Percentiles rank a stretch among this genome's conserved stretches.
phyloP scores from a whole-genome alignment of 2,113 vertebrate genomes.

The Cariama cristata region DNA sequence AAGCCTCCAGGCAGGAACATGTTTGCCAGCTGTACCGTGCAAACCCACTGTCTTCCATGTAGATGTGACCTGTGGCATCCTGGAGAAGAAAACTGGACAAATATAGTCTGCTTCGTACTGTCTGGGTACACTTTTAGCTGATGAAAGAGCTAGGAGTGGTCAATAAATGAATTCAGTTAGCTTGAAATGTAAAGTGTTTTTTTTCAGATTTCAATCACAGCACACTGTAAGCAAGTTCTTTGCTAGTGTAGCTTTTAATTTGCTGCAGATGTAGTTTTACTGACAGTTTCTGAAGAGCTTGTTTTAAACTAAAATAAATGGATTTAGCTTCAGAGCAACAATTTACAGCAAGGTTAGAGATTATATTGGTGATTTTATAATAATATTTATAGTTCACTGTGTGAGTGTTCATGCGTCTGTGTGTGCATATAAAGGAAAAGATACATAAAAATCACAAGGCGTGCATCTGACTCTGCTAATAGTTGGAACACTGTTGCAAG shows the following conservation, averaged over 20 bases:
- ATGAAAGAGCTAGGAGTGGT: background rate
- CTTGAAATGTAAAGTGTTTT: background rate
- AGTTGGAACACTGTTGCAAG: background rate
- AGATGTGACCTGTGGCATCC: background rate
- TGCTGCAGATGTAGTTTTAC: conserved; percentile 34
- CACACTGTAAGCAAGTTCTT: background rate
- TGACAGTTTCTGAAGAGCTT: conserved; percentile 50
- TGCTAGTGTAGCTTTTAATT: conserved; percentile 60
- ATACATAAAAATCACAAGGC: background rate
- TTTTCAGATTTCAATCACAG: conserved; percentile 35
- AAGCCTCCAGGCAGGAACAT: background rate
- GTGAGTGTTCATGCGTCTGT: background rate
- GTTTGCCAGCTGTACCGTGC: background rate
- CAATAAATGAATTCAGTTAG: conserved; percentile 17
- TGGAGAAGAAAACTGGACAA: background rate
- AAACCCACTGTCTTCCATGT: background rate
- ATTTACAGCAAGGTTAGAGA: conserved; percentile 52
- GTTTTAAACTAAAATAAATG: conserved; percentile 56
- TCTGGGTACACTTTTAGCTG: background rate
- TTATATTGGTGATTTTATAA: conserved; percentile 43
- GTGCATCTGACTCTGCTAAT: background rate
- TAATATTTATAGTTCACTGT: background rate
- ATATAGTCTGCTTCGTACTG: background rate
- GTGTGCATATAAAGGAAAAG: background rate
- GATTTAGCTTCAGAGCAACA: conserved; percentile 26